Base-by-base conservation (phyloP, 1,140 invertebrate genomes). In the Solenopsis invicta region DNA sequence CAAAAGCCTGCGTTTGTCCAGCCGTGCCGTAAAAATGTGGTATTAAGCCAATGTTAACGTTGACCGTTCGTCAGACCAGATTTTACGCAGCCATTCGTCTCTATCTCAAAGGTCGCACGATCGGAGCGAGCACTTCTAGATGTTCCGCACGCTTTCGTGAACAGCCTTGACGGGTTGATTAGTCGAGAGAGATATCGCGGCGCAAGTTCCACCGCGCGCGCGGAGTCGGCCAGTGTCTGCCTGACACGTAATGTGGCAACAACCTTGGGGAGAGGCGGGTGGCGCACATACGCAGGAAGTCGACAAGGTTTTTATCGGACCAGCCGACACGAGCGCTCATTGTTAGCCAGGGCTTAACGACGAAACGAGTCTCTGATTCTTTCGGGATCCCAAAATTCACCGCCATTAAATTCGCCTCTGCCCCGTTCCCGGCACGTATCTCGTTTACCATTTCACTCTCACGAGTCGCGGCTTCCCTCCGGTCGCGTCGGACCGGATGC, bases 231-330 rank as follows among this genome's bases (percentile, higher is more conserved):
- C 80, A 75, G 66, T 93, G 88, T 87, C 90, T 93, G 89, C 85
- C 90, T 80, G 89, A 90, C 89, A 85, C 93, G 92, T 94, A 95
- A 95, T 93, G 92, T 94, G 90, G 88, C 88, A 93, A 75, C 69
- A 75, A 93, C 94, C 94, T 95, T 95, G 94, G 91, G 90, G 86
- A 90, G 93, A 94, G 91, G 91, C 94, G 93, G 94, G 93, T 93
- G 93, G 91, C 93, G 92, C 94, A 92, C 94, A 93, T 94, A 93
- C 93, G 92, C 94, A 94, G 94, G 94, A 95, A 95, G 94, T 95
- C 93, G 93, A 93, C 94, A 95, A 95, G 94, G 94, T 95, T 95
- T 94, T 95, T 94, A 95, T 95, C 94, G 89, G 88, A 67, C 29
- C 29, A 29, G 29, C 85, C 91, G 93, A 91, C 91, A 89, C 90